These are phyloP conservation scores for Metacarcinus magister DNA, from an alignment of 2,888 invertebrate species.

Conservation along the genomic window DNA sequence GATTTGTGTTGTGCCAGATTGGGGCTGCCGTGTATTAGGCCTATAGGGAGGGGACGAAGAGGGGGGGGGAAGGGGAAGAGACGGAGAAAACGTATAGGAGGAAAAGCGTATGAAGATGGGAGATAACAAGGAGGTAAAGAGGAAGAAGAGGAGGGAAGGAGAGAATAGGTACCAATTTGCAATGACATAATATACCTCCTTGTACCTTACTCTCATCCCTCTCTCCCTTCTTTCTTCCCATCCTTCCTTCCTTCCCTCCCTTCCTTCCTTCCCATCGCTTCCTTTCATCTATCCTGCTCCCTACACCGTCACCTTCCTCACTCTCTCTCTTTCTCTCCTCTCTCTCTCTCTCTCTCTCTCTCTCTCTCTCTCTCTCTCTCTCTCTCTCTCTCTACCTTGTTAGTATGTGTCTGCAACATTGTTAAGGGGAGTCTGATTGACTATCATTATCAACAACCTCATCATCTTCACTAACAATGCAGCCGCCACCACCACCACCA, in stretches of 20 bases:
- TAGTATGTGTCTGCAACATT: not conserved
- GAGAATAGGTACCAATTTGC: not conserved
- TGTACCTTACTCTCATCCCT: no score
- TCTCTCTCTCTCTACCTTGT: not conserved
- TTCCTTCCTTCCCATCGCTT: no score
- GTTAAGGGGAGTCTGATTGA: not conserved
- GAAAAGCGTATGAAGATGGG: not conserved
- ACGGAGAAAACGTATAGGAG: no score
- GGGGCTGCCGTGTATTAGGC: not conserved
- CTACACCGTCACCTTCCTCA: no score
- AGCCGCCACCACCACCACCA: not conserved
- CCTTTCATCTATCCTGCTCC: no score
- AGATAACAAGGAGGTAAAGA: not conserved
- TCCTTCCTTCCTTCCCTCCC: no score
- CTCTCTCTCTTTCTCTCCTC: no score
- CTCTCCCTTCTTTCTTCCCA: no score
- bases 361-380: not conserved
- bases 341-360: slow-evolving; percentile 39
- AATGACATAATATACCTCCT: no score
- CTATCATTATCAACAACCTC: not conserved
- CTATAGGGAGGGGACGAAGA: not conserved
- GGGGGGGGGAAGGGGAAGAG: not conserved
- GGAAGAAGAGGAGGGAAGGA: not conserved
- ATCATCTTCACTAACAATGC: not conserved
- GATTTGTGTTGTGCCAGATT: slow-evolving; percentile 7